Percentiles rank a stretch among this genome's conserved stretches.
phyloP scores from a whole-genome alignment of 2,113 vertebrate genomes.

The Scomber scombrus region DNA sequence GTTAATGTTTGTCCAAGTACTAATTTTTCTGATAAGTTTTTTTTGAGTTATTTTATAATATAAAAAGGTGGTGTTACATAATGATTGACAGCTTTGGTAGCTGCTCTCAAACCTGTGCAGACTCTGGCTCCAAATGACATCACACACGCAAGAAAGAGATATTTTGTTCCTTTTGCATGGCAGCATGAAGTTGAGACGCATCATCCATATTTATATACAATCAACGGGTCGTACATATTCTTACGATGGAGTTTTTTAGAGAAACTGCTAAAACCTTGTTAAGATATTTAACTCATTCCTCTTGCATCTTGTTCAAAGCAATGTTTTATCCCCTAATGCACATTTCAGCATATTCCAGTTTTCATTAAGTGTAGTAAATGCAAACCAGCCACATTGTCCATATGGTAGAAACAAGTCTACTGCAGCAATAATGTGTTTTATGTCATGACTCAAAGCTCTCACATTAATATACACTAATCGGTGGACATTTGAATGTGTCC shows the following conservation, averaged over 20 bases:
- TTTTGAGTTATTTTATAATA: too few relatives aligned
- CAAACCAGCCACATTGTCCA: not conserved
- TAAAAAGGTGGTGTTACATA: too few relatives aligned
- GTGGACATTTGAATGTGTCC: not conserved
- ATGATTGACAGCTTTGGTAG: too few relatives aligned
- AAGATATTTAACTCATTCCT: not conserved
- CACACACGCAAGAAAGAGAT: too few relatives aligned
- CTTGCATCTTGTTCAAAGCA: conserved; percentile 4
- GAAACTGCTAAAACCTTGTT: not conserved
- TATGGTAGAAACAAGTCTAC: not conserved
- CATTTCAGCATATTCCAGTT: not conserved
- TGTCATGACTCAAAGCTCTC: not conserved
- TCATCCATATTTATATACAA: too few relatives aligned
- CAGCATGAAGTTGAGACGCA: too few relatives aligned
- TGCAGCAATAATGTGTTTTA: not conserved
- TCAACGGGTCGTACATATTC: not conserved
- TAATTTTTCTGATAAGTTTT: too few relatives aligned
- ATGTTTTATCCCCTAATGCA: not conserved
- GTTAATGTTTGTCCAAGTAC: too few relatives aligned
- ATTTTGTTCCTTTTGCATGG: too few relatives aligned
- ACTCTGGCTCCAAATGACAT: too few relatives aligned
- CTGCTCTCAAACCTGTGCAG: too few relatives aligned
- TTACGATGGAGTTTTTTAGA: not conserved
- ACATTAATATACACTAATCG: not conserved
- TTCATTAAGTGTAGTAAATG: not conserved